Evolutionary conservation across 2,797 vertebrate species (phyloP).

Genomic region (Lepus townsendii): DNA sequence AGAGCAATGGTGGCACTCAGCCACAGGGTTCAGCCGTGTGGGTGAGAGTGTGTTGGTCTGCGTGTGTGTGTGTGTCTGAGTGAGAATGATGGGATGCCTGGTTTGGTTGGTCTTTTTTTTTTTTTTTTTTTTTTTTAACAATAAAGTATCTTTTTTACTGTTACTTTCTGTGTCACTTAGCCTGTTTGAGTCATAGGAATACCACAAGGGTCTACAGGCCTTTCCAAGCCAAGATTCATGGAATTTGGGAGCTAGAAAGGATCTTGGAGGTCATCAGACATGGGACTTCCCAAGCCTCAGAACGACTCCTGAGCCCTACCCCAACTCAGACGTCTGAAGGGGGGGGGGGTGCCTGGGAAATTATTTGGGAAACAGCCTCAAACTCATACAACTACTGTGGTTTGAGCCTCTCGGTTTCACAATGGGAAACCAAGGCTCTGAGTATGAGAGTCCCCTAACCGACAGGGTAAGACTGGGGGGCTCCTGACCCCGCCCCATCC

Average conservation of each 20-base stretch:
- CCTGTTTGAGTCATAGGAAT: not conserved
- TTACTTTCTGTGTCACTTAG: slow-evolving; percentile 48
- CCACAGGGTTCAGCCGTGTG: not conserved
- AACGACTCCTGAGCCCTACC: not conserved
- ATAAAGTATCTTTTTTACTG: slow-evolving; percentile 84
- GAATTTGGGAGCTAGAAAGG: not conserved
- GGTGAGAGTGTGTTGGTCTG: fast-evolving
- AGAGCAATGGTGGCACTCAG: not conserved
- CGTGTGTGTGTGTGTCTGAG: not conserved
- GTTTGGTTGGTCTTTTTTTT: not conserved
- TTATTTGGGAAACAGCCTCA: not conserved
- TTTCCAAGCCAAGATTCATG: not conserved
- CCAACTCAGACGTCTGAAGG: not conserved
- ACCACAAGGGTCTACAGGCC: not conserved
- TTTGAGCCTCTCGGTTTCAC: not conserved
- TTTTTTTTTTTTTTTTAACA: slow-evolving; percentile 75
- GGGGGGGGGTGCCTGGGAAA: not conserved
- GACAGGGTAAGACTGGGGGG: not conserved
- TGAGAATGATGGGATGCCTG: not conserved
- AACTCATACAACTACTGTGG: not conserved
- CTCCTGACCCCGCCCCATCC: not conserved
- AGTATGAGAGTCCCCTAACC: not conserved
- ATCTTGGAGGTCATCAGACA: not conserved
- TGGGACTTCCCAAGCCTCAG: not conserved
- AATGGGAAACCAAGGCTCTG: not conserved